A percentile compares a stretch with the other conserved stretches of the same genome.
Conservation (phyloP, 2,113 vertebrate genomes). For the Hyperoodon ampullatus region DNA sequence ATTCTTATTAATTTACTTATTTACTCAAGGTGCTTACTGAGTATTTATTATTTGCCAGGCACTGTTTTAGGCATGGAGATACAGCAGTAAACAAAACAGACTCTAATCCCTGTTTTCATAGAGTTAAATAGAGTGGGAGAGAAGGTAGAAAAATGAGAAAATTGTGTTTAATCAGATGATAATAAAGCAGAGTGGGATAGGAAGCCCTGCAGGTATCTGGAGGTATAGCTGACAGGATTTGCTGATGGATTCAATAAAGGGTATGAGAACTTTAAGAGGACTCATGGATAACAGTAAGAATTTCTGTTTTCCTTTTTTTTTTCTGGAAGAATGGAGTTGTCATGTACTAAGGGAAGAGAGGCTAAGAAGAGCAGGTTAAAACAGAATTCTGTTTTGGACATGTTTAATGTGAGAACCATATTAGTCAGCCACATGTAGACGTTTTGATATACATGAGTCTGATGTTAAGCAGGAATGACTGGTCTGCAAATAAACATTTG, state of each 20-base stretch:
- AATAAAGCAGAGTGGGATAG: not conserved
- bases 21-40: not conserved
- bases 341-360: not conserved
- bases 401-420: not conserved
- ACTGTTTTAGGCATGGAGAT: not conserved
- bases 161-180: not conserved
- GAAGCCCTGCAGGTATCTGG: not conserved
- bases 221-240: not conserved
- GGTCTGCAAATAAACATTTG: no score
- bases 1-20: not conserved
- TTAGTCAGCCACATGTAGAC: not conserved
- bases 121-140: not conserved
- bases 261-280: not conserved
- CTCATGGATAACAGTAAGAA: not conserved
- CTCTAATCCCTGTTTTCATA: not conserved
- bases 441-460: not conserved
- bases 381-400: not conserved
- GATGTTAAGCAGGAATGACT: not conserved
- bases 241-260: not conserved
- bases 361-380: not conserved
- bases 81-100: not conserved
- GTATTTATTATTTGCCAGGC: not conserved
- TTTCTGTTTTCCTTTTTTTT: not conserved
- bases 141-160: not conserved
- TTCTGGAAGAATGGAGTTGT: not conserved